Evolutionary conservation across 2,888 invertebrate genomes (phyloP).

Genomic region (Stramonita haemastoma): DNA sequence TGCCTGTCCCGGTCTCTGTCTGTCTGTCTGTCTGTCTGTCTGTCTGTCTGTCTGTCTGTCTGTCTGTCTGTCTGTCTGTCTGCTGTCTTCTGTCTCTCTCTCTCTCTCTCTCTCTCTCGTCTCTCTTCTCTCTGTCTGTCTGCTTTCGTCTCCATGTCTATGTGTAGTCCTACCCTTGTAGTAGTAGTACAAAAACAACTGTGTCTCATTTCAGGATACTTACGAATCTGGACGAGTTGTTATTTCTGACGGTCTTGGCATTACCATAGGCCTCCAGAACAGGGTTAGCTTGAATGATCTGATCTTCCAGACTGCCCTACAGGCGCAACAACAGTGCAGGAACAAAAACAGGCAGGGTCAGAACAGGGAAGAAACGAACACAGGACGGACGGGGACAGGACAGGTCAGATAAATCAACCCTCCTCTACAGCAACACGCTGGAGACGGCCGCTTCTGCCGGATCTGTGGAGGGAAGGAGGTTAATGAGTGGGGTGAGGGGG

Average conservation of each 20-base stretch:
- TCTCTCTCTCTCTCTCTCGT: too few relatives aligned
- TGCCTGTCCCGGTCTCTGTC: too few relatives aligned
- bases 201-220: constrained; percentile 80
- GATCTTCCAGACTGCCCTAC: constrained; percentile 88
- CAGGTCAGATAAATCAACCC: background rate
- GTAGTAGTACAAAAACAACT: too few relatives aligned
- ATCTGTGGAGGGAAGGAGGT: constrained; percentile 23
- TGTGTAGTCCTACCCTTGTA: too few relatives aligned
- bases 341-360: constrained; percentile 34
- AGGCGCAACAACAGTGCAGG: constrained; percentile 30
- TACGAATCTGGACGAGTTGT: constrained; percentile 99
- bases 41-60: too few relatives aligned
- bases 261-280: constrained; percentile 76
- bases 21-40: too few relatives aligned
- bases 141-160: too few relatives aligned
- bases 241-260: constrained; percentile 85
- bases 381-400: background rate
- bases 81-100: too few relatives aligned
- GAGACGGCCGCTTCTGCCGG: background rate
- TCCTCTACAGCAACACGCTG: background rate
- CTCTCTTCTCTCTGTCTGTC: too few relatives aligned
- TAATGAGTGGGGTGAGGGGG: constrained; percentile 12
- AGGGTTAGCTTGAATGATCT: constrained; percentile 98
- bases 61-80: too few relatives aligned
- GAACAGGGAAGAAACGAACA: constrained; percentile 3